Conservation (phyloP, 1,140 invertebrate genomes). For the Tetragnatha versicolor region DNA sequence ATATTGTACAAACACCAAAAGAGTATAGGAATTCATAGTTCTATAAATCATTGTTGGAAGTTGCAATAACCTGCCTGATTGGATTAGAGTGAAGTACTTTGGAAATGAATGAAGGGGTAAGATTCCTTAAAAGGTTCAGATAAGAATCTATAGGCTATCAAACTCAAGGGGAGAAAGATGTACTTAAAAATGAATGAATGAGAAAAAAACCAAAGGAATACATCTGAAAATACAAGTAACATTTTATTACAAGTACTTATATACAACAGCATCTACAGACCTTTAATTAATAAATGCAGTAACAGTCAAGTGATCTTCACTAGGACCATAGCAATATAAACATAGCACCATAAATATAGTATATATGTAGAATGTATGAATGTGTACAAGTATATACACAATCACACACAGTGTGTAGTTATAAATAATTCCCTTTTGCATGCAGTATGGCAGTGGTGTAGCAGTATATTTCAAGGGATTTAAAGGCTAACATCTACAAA, state of each 20-base stretch:
- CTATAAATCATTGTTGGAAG: too few relatives aligned
- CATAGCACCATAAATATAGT: slow-evolving; percentile 49
- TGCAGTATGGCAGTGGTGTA: slow-evolving; percentile 36
- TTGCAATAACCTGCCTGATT: too few relatives aligned
- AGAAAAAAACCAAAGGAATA: too few relatives aligned
- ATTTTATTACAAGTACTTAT: slow-evolving; percentile 48
- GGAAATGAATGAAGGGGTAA: too few relatives aligned
- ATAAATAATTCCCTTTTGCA: slow-evolving; percentile 9
- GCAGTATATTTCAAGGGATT: slow-evolving; percentile 18
- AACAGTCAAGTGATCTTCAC: slow-evolving; percentile 42
- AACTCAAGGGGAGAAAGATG: too few relatives aligned
- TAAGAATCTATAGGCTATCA: too few relatives aligned
- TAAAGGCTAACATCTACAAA: neutral
- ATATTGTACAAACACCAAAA: too few relatives aligned
- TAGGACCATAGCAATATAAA: slow-evolving; percentile 53
- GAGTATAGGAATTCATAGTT: too few relatives aligned
- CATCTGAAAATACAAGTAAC: slow-evolving; percentile 10
- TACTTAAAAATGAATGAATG: too few relatives aligned
- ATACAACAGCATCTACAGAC: slow-evolving; percentile 46
- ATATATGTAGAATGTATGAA: slow-evolving; percentile 14
- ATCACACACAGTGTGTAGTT: slow-evolving; percentile 1
- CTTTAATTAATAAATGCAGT: slow-evolving; percentile 47
- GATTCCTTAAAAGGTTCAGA: too few relatives aligned
- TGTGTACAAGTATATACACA: slow-evolving; percentile 13
- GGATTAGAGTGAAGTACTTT: too few relatives aligned